A percentile compares a stretch with the other conserved stretches of the same genome.
Conservation (phyloP, 2,888 invertebrate genomes). For the Microctonus aethiopoides region DNA sequence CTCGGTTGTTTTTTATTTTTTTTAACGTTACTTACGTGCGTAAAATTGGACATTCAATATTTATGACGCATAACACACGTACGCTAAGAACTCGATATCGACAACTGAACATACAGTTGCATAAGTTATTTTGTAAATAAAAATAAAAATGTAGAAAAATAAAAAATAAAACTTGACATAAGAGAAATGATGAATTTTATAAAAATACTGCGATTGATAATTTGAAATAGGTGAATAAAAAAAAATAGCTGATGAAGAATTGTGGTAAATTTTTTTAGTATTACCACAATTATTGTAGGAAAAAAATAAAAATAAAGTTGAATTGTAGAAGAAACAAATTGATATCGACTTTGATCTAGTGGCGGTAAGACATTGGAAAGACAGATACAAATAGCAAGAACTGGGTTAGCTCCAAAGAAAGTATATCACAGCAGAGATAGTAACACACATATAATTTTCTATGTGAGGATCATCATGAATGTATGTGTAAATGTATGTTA, state of each 20-base stretch:
- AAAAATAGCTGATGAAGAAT: background rate
- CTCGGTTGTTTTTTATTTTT: too few species aligned
- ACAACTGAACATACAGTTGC: background rate
- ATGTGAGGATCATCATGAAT: background rate
- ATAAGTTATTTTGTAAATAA: background rate
- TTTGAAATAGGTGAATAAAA: background rate
- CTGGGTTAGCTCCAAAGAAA: background rate
- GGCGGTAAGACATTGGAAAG: conserved; percentile 9
- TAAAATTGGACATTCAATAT: too few species aligned
- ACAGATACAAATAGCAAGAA: conserved; percentile 20
- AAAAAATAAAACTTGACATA: background rate
- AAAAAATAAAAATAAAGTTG: background rate
- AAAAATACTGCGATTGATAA: background rate
- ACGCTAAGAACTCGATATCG: background rate
- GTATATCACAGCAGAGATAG: background rate
- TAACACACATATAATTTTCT: background rate
- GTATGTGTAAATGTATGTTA: background rate
- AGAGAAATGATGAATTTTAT: background rate
- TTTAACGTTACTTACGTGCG: too few species aligned
- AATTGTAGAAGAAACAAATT: conserved; percentile 15
- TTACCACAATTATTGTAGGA: background rate
- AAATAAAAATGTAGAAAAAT: background rate
- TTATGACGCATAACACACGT: background rate
- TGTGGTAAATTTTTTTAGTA: background rate
- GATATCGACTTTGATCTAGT: conserved; percentile 25